A percentile compares a stretch with the other conserved stretches of the same genome.
Conservation (phyloP, 2,113 vertebrate species). For the Pogonocichla stellata region DNA sequence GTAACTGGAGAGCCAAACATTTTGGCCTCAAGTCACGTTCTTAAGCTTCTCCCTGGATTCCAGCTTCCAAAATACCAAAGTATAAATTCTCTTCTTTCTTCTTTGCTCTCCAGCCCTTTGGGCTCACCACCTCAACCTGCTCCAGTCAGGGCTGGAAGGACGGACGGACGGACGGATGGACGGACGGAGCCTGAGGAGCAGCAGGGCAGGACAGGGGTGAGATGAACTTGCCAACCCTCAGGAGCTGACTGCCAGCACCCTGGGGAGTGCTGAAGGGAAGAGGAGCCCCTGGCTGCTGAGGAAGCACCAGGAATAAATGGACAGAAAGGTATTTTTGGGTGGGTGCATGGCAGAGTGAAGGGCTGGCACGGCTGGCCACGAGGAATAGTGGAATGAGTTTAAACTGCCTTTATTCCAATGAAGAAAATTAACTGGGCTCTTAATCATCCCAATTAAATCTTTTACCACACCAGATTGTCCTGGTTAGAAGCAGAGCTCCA, state of each 20-base stretch:
- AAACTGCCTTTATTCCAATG: background rate
- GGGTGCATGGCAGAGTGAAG: background rate
- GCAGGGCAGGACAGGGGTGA: background rate
- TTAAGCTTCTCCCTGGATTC: constrained; percentile 57
- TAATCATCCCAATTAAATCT: background rate
- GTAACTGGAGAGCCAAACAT: constrained; percentile 26
- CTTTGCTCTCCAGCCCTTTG: constrained; percentile 1
- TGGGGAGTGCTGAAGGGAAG: background rate
- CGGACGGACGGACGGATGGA: background rate
- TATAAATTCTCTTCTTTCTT: constrained; percentile 30
- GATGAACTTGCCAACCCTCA: background rate
- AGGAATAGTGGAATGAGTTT: background rate
- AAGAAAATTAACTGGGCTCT: background rate
- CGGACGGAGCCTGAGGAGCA: background rate
- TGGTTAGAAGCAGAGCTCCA: background rate
- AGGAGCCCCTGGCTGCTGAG: background rate
- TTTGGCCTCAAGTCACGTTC: constrained; percentile 58
- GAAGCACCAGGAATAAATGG: background rate
- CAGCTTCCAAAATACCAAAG: constrained; percentile 54
- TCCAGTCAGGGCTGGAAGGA: background rate
- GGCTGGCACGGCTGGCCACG: background rate
- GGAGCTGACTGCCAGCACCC: background rate
- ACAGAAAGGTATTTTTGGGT: constrained; percentile 28
- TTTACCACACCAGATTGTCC: background rate
- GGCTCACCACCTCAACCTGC: constrained; percentile 33